A percentile compares a stretch with the other conserved stretches of the same genome.
These are phyloP conservation scores for Branchipolynoe longqiensis DNA, from an alignment of 2,888 invertebrate species.

Conservation along the genomic window DNA sequence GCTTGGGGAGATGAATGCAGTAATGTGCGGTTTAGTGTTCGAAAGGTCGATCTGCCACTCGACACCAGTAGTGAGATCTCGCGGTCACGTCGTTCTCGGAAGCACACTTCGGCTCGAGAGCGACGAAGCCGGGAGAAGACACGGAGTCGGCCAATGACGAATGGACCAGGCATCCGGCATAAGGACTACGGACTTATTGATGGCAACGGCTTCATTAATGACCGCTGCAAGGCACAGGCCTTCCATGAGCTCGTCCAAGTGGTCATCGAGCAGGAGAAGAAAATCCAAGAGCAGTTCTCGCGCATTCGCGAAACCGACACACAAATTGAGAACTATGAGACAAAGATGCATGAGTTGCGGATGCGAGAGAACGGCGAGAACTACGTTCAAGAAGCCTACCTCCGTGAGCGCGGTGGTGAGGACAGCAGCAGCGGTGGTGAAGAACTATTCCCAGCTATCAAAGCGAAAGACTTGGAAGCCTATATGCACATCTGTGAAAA, in stretches of 20 bases:
- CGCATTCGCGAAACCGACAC: constrained; percentile 87
- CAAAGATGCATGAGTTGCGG: constrained; percentile 62
- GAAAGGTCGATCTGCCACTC: constrained; percentile 67
- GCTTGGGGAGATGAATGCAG: constrained; percentile 89
- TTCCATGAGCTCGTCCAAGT: constrained; percentile 81
- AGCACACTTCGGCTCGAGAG: constrained; percentile 7
- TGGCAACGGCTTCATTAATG: background rate
- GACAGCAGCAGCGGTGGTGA: constrained; percentile 75
- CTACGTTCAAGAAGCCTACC: constrained; percentile 66
- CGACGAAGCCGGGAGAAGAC: constrained; percentile 30
- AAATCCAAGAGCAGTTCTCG: constrained; percentile 83
- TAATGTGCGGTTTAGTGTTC: constrained; percentile 83
- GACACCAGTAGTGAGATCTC: constrained; percentile 57
- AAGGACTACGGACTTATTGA: constrained; percentile 44
- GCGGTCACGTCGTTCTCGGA: background rate
- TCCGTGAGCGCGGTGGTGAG: constrained; percentile 67
- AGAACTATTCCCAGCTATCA: constrained; percentile 84
- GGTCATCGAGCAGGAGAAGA: constrained; percentile 85
- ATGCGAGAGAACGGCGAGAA: constrained; percentile 66
- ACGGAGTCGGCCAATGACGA: background rate
- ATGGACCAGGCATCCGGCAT: background rate
- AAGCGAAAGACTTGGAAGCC: constrained; percentile 85
- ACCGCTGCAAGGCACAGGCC: constrained; percentile 44
- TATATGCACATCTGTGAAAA: constrained; percentile 89
- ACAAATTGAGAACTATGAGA: constrained; percentile 86